phyloP scores from a whole-genome alignment of 2,113 vertebrate species.

The Misgurnus anguillicaudatus region DNA sequence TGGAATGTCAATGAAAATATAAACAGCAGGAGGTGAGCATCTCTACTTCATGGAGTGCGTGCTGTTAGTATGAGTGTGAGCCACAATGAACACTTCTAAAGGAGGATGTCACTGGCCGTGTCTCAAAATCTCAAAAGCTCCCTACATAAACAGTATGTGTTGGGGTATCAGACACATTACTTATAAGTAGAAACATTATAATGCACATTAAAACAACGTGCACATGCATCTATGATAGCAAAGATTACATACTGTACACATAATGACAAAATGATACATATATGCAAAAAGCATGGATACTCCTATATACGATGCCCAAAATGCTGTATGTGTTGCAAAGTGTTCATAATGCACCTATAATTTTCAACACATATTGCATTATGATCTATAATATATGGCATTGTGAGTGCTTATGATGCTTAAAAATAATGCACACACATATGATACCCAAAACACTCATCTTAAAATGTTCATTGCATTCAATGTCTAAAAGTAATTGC shows the following conservation, averaged over 20 bases:
- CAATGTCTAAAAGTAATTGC: neutral
- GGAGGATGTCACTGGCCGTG: slow-evolving; percentile 53
- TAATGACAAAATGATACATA: no score
- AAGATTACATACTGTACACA: no score
- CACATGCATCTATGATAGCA: neutral
- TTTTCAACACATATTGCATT: no score
- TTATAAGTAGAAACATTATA: no score
- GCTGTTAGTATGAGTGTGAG: slow-evolving; percentile 44
- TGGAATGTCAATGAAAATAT: slow-evolving; percentile 58
- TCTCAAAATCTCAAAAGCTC: neutral
- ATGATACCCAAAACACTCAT: neutral
- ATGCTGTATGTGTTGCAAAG: no score
- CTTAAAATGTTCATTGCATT: neutral
- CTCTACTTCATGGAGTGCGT: slow-evolving; percentile 48
- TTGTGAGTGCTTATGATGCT: no score
- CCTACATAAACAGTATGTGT: neutral
- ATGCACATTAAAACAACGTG: no score
- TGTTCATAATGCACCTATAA: no score
- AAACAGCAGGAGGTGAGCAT: slow-evolving; percentile 57
- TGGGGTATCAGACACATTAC: neutral
- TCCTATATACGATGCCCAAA: no score
- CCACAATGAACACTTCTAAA: slow-evolving; percentile 60
- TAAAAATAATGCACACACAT: neutral
- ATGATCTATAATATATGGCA: no score
- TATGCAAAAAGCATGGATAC: no score